Evolutionary conservation across 2,797 vertebrate genomes (phyloP).

Genomic region (Pangasius larnaudii): DNA sequence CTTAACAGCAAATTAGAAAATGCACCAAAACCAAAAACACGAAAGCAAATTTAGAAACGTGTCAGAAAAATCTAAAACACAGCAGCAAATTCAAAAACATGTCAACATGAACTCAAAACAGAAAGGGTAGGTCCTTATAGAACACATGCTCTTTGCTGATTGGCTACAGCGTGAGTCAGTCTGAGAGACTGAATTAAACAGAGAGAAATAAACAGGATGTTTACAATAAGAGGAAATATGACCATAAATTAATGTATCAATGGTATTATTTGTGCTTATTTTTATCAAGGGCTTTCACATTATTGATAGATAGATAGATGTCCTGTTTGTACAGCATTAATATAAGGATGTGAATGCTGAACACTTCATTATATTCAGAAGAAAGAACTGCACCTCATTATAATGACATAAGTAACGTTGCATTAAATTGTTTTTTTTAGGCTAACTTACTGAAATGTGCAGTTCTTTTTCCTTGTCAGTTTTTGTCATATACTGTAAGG

Average conservation of each 20-base stretch:
- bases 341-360: neutral
- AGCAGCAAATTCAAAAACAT: neutral
- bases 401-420: neutral
- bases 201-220: neutral
- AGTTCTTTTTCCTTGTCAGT: neutral
- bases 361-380: neutral
- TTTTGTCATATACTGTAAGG: neutral
- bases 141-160: neutral
- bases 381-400: neutral
- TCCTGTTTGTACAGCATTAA: neutral
- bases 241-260: neutral
- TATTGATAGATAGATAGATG: too few species aligned
- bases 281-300: neutral
- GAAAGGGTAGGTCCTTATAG: neutral
- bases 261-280: neutral
- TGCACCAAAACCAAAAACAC: neutral
- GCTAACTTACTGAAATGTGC: neutral
- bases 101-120: neutral
- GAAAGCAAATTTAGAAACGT: neutral
- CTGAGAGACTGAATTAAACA: neutral
- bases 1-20: neutral
- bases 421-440: neutral
- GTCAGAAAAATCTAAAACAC: neutral
- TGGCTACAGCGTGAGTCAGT: neutral
- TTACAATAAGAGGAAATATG: neutral